Evolutionary conservation across 1,140 invertebrate species (phyloP), one percentile per base, ranked within the genome.

Genomic region (Brachionus rubens): DNA sequence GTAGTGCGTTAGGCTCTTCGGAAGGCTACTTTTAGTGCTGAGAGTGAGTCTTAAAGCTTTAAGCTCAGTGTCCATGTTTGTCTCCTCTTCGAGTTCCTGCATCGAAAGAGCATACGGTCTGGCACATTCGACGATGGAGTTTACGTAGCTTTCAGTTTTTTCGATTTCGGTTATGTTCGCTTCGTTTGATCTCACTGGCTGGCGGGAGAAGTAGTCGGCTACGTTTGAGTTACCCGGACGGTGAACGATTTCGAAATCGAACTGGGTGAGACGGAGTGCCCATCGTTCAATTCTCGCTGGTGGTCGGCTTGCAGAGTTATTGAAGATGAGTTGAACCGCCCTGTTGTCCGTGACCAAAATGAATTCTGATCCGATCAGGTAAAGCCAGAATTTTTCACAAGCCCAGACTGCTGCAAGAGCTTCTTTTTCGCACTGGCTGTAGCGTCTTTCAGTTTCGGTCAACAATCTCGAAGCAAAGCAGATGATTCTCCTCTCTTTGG

Each of bases 391-490:
- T 19, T 59, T 59, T 41, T 75, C 48, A 24, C 24, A 46, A 19
- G 48, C 47, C 26, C 26, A 56, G 26, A 75, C 19, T 19, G 28
- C 16, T 10, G 72, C 72, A 14, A 75, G 48, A 14, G 47, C 80
- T 78, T 84, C 80, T 70, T 79, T 80, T 52, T 83, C 81, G 7
- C 81, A 80, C 1, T 76, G 76, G 7, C 79, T 52, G n/a, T n/a
- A n/a, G n/a, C n/a, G n/a, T n/a, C n/a, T n/a, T n/a, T n/a, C n/a
- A n/a, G n/a, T n/a, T n/a, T n/a, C n/a, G n/a, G n/a, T n/a, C n/a
- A n/a, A n/a, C n/a, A n/a, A n/a, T n/a, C n/a, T n/a, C n/a, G n/a
- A n/a, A n/a, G n/a, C n/a, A n/a, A n/a, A n/a, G n/a, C n/a, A n/a
- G n/a, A n/a, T n/a, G n/a, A n/a, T n/a, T n/a, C n/a, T n/a, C n/a